Evolutionary conservation across 2,888 invertebrate genomes (phyloP).

Genomic region (Drosophila merina): DNA sequence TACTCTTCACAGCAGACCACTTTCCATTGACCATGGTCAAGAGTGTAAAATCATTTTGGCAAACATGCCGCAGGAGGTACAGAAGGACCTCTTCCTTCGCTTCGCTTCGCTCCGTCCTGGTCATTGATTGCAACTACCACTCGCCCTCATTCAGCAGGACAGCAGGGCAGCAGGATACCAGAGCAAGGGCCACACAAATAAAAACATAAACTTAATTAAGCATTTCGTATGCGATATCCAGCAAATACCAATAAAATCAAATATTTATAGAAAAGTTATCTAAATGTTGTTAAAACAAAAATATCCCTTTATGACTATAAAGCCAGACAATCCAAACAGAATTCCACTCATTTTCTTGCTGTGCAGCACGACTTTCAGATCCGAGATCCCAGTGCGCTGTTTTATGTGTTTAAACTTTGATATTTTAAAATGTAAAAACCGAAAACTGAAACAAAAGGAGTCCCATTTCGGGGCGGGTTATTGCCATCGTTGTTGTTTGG

Average conservation of each 20-base stretch:
- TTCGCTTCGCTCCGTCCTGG: constrained; percentile 12
- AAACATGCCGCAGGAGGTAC: constrained; percentile 55
- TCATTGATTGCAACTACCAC: constrained; percentile 36
- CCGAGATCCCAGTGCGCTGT: constrained; percentile 30
- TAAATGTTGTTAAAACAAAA: neutral
- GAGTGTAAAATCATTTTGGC: constrained; percentile 56
- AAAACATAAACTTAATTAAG: constrained; percentile 1
- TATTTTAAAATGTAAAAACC: constrained; percentile 57
- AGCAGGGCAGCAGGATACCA: constrained; percentile 22
- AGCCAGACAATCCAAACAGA: neutral
- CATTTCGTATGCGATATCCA: neutral
- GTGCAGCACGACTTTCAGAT: constrained; percentile 8
- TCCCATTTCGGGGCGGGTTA: constrained; percentile 38
- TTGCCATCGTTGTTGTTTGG: constrained; percentile 26
- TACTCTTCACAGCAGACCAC: constrained; percentile 33
- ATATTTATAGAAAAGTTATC: constrained; percentile 2
- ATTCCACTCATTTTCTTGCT: neutral
- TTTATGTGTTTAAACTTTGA: constrained; percentile 67
- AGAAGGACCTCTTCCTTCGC: neutral
- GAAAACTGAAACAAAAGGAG: constrained; percentile 35
- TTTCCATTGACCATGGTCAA: constrained; percentile 35
- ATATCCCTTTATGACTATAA: neutral
- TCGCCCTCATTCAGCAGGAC: constrained; percentile 6
- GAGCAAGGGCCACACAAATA: neutral
- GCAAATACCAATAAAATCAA: neutral